Evolutionary conservation across 2,888 invertebrate genomes (phyloP).

Genomic region (Tenodera sinensis): DNA sequence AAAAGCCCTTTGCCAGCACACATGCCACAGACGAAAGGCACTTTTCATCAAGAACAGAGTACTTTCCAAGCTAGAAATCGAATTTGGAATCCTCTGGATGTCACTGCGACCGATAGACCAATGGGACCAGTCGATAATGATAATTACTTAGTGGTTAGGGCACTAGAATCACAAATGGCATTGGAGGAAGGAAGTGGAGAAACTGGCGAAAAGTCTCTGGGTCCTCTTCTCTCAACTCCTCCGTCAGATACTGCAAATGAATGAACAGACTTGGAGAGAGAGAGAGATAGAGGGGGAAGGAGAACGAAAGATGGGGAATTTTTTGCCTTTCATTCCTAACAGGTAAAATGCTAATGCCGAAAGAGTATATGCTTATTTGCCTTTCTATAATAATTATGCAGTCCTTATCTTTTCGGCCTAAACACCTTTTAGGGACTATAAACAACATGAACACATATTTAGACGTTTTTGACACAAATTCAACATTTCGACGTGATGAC

Average conservation of each 20-base stretch:
- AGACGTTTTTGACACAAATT: too few relatives aligned
- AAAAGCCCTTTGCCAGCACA: neutral
- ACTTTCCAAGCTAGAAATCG: neutral
- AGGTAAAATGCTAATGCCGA: too few relatives aligned
- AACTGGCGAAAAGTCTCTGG: neutral
- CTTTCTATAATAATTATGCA: too few relatives aligned
- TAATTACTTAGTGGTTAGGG: neutral
- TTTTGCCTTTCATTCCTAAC: too few relatives aligned
- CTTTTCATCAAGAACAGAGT: neutral
- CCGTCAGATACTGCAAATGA: neutral
- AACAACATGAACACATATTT: too few relatives aligned
- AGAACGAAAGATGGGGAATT: too few relatives aligned
- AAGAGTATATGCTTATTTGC: too few relatives aligned
- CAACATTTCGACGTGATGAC: too few relatives aligned
- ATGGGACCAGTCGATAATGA: neutral
- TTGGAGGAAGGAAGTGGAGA: neutral
- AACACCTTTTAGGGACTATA: too few relatives aligned
- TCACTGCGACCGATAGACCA: neutral
- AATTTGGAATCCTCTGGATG: neutral
- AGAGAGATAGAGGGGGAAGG: neutral
- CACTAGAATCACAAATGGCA: neutral
- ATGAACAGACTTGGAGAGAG: neutral
- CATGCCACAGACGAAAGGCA: neutral
- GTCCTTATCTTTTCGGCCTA: too few relatives aligned
- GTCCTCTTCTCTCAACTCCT: neutral